Percentiles rank a stretch among this genome's conserved stretches.
Evolutionary conservation across 1,140 invertebrate genomes (phyloP).

Genomic region (Globodera rostochiensis): DNA sequence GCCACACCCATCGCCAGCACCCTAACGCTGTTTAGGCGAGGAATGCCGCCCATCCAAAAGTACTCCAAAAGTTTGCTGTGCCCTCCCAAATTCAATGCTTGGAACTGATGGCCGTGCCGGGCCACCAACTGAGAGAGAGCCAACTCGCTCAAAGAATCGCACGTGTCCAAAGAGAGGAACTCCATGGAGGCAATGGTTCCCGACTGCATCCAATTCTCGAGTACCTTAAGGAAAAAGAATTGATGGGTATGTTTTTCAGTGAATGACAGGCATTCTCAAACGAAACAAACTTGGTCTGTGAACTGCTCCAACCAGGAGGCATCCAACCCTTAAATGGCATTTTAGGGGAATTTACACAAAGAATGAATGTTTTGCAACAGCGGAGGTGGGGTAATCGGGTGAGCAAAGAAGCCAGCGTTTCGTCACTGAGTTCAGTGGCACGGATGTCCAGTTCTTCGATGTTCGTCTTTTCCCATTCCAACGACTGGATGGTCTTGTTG

Average conservation of each 20-base stretch:
- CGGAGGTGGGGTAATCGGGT: conserved; percentile 81
- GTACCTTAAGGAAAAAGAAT: conserved; percentile 69
- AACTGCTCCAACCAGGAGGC: conserved; percentile 91
- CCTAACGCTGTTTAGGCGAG: conserved; percentile 69
- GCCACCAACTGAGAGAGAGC: conserved; percentile 86
- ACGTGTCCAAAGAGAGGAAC: conserved; percentile 87
- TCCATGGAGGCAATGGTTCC: conserved; percentile 83
- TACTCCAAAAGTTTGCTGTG: conserved; percentile 84
- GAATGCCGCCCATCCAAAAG: conserved; percentile 66
- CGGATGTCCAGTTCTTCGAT: conserved; percentile 93
- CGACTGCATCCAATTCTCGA: conserved; percentile 84
- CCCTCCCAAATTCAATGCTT: conserved; percentile 83
- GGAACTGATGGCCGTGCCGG: conserved; percentile 82
- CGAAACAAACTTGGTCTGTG: conserved; percentile 78
- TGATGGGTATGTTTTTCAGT: not conserved
- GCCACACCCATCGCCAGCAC: conserved; percentile 95
- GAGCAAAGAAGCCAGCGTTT: conserved; percentile 89
- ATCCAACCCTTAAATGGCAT: conserved; percentile 25
- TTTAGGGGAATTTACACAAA: not conserved
- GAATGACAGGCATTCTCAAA: not conserved
- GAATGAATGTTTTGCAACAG: conserved; percentile 65
- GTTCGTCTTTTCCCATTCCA: conserved; percentile 94
- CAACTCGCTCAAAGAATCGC: conserved; percentile 86
- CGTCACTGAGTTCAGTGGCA: conserved; percentile 89
- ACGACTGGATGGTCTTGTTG: conserved; percentile 70